Evolutionary conservation across 30 jellyfish, hydroid and myxozoan species (phyloP).

Genomic region (Clytia hemisphaerica): DNA sequence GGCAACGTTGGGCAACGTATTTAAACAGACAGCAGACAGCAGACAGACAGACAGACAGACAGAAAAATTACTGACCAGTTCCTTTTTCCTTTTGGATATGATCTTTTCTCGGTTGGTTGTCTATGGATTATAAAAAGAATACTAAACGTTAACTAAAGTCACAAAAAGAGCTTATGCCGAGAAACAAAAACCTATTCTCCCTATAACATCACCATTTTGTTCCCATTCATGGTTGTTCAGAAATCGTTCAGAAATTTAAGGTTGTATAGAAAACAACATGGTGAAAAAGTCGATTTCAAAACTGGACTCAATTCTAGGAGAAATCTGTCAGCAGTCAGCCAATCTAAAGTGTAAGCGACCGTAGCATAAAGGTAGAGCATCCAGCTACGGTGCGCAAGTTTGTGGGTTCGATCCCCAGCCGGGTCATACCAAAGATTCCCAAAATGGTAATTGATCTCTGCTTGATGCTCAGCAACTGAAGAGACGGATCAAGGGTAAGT

Average conservation of each 20-base stretch:
- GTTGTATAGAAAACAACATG: not conserved
- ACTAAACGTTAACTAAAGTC: not conserved
- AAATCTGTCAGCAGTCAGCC: too few relatives aligned
- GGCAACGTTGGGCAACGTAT: too few relatives aligned
- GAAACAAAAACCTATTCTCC: not conserved
- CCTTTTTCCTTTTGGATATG: slow-evolving; percentile 34
- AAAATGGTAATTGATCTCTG: too few relatives aligned
- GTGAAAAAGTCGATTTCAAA: not conserved
- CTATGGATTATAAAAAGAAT: not conserved
- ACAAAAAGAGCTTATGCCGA: not conserved
- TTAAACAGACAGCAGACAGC: not conserved
- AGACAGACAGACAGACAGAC: not conserved
- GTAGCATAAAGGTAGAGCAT: too few relatives aligned
- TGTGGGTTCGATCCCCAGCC: too few relatives aligned
- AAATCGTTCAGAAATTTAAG: not conserved
- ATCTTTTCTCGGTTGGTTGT: slow-evolving; percentile 25
- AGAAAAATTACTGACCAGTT: slow-evolving; percentile 16
- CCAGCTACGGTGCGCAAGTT: too few relatives aligned
- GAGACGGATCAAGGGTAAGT: too few relatives aligned
- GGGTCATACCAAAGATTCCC: too few relatives aligned
- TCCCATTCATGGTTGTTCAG: not conserved
- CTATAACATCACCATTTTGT: not conserved
- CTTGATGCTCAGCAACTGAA: too few relatives aligned
- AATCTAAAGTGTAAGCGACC: too few relatives aligned
- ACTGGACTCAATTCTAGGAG: too few relatives aligned